These are phyloP conservation scores for Piscicola geometra DNA, from an alignment of 2,888 invertebrate genomes.

Conservation along the genomic window DNA sequence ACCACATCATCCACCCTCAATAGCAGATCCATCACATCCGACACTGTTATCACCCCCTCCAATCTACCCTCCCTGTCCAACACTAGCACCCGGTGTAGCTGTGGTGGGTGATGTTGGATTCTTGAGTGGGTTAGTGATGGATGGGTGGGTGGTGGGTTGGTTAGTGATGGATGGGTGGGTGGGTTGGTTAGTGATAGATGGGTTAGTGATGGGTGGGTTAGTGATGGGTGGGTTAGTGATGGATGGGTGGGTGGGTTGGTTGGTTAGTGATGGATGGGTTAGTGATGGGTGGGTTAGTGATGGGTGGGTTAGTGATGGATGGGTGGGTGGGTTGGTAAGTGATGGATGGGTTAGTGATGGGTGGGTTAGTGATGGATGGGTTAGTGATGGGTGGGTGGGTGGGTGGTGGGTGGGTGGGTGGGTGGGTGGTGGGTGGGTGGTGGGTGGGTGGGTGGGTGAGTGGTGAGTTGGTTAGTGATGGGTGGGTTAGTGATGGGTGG, in stretches of 20 bases:
- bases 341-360: not conserved
- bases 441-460: not conserved
- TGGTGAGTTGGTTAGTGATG: not conserved
- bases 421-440: not conserved
- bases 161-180: not conserved
- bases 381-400: not conserved
- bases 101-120: not conserved
- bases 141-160: too few species aligned
- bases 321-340: not conserved
- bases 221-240: too few species aligned
- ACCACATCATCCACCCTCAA: not conserved
- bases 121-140: too few species aligned
- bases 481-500: too few species aligned
- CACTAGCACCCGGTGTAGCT: slow-evolving; percentile 27
- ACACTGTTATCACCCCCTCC: slow-evolving; percentile 20
- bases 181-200: not conserved
- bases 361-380: too few species aligned
- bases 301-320: not conserved
- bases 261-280: not conserved
- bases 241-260: too few species aligned
- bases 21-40: slow-evolving; percentile 15
- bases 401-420: not conserved
- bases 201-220: not conserved
- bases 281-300: not conserved
- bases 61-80: slow-evolving; percentile 11